Conservation (phyloP, 2,113 vertebrate species). For the Paramisgurnus dabryanus region DNA sequence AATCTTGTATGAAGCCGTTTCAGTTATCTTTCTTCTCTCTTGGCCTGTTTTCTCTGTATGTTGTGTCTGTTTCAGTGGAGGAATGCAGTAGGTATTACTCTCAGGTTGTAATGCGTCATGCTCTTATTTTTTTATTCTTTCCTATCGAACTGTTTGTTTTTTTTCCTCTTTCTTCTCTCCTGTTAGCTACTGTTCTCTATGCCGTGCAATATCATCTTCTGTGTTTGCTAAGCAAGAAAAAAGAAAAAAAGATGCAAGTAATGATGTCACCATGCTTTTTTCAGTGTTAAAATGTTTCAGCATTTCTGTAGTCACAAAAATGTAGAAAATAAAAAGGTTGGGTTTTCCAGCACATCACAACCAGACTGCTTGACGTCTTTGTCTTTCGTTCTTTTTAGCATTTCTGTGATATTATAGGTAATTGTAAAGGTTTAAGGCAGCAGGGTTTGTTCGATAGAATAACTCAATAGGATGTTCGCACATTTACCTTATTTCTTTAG, state of each 20-base stretch:
- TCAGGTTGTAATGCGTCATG: slow-evolving; percentile 83
- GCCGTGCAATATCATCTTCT: slow-evolving; percentile 98
- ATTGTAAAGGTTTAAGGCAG: too few relatives aligned
- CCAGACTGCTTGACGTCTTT: slow-evolving; percentile 62
- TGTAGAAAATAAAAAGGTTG: slow-evolving; percentile 99
- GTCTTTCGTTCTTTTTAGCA: background rate
- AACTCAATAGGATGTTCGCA: too few relatives aligned
- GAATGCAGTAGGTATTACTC: slow-evolving; percentile 80
- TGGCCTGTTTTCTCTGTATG: slow-evolving; percentile 68
- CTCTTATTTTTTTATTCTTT: slow-evolving; percentile 71
- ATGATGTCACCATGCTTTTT: slow-evolving; percentile 95
- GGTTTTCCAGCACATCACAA: slow-evolving; percentile 95
- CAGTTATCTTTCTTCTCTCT: slow-evolving; percentile 55
- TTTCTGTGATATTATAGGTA: background rate
- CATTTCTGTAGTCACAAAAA: slow-evolving; percentile 97
- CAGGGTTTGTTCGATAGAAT: too few relatives aligned
- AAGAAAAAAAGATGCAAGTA: slow-evolving; percentile 83
- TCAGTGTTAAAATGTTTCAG: slow-evolving; percentile 97
- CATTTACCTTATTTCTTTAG: too few relatives aligned
- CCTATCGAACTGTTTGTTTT: slow-evolving; percentile 49
- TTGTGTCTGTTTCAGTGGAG: slow-evolving; percentile 72
- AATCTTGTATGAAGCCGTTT: slow-evolving; percentile 39
- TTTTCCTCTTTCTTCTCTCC: slow-evolving; percentile 66
- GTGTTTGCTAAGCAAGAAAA: slow-evolving; percentile 94
- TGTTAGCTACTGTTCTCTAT: slow-evolving; percentile 91